Percentiles rank a stretch among this genome's conserved stretches.
phyloP scores from a whole-genome alignment of 2,113 vertebrate species.

The Herpetotheres cachinnans region DNA sequence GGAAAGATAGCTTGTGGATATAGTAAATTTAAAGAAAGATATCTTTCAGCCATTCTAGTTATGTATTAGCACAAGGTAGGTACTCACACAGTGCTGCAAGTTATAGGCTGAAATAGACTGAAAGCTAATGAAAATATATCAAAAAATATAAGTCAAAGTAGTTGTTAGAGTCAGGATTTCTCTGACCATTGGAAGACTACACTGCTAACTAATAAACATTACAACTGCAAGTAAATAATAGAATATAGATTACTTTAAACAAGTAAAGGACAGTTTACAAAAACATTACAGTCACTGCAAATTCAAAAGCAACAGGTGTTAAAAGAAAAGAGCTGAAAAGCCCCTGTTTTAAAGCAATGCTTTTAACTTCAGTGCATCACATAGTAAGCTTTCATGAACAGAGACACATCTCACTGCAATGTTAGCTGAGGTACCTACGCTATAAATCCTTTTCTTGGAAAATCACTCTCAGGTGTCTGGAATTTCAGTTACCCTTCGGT shows the following conservation, averaged over 20 bases:
- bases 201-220: not conserved
- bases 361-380: not conserved
- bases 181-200: not conserved
- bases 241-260: not conserved
- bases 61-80: not conserved
- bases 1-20: not conserved
- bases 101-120: not conserved
- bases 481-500: not conserved
- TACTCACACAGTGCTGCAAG: not conserved
- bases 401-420: not conserved
- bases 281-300: not conserved
- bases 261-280: not conserved
- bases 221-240: not conserved
- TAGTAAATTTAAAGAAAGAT: not conserved
- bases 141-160: not conserved
- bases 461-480: not conserved
- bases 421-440: not conserved
- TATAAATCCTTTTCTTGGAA: not conserved
- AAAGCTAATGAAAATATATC: not conserved
- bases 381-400: not conserved
- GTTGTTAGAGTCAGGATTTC: not conserved
- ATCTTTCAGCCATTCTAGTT: not conserved
- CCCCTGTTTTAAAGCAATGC: not conserved
- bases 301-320: not conserved
- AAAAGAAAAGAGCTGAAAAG: not conserved